Conservation (phyloP, 2,797 vertebrate species). For the Microhierax caerulescens region DNA sequence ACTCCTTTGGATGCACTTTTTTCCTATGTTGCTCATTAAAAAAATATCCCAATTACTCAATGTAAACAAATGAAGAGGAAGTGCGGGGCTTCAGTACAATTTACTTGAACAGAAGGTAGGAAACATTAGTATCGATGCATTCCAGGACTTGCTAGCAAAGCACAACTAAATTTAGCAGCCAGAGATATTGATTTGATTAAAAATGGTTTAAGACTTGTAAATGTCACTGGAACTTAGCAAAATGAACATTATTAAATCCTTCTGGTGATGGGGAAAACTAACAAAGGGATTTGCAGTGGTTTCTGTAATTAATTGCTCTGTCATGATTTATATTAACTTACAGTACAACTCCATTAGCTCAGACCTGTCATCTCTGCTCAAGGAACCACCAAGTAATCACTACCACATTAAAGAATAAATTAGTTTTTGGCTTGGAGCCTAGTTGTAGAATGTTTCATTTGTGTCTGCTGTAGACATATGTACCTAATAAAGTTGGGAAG, state of each 20-base stretch:
- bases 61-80: conserved; percentile 71
- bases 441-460: conserved; percentile 80
- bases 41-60: conserved; percentile 56
- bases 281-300: conserved; percentile 84
- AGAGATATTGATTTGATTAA: conserved; percentile 85
- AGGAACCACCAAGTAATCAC: conserved; percentile 84
- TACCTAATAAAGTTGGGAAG: conserved; percentile 82
- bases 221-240: conserved; percentile 84
- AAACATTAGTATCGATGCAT: conserved; percentile 68
- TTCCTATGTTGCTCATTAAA: conserved; percentile 53
- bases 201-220: conserved; percentile 86
- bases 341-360: conserved; percentile 86
- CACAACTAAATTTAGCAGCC: conserved; percentile 80
- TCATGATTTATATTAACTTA: conserved; percentile 88
- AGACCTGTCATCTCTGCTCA: conserved; percentile 83
- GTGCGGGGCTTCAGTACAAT: conserved; percentile 41
- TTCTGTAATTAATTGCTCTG: conserved; percentile 87
- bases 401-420: conserved; percentile 86
- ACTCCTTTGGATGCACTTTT: conserved; percentile 40
- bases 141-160: conserved; percentile 74
- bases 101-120: conserved; percentile 75
- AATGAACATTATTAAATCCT: conserved; percentile 85
- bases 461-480: conserved; percentile 82
- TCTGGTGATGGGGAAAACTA: conserved; percentile 82
- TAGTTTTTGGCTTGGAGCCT: conserved; percentile 83